Evolutionary conservation across 1,140 invertebrate species (phyloP).

Genomic region (Littorina saxatilis): DNA sequence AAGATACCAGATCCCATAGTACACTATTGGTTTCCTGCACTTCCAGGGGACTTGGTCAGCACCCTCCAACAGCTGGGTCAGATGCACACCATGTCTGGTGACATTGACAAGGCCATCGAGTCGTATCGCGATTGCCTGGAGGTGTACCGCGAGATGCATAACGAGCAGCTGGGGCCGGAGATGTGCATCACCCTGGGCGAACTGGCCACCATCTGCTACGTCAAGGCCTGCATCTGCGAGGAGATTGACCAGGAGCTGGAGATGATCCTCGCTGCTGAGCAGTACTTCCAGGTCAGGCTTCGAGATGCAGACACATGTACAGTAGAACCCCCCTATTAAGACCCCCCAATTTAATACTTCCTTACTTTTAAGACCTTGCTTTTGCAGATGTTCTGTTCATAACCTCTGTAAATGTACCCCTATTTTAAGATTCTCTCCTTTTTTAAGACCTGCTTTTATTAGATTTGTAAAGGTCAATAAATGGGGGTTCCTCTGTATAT

Average conservation of each 20-base stretch:
- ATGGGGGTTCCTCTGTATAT: too few relatives aligned
- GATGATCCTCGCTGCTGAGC: slow-evolving; percentile 66
- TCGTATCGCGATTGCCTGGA: slow-evolving; percentile 70
- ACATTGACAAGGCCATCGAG: slow-evolving; percentile 72
- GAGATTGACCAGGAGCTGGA: slow-evolving; percentile 64
- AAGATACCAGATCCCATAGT: too few relatives aligned
- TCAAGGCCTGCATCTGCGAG: slow-evolving; percentile 72
- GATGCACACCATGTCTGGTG: slow-evolving; percentile 70
- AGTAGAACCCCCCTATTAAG: too few relatives aligned
- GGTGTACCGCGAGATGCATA: slow-evolving; percentile 68
- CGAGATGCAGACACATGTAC: too few relatives aligned
- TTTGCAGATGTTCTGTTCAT: too few relatives aligned
- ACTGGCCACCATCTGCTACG: slow-evolving; percentile 71
- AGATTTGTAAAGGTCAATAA: too few relatives aligned
- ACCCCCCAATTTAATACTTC: too few relatives aligned
- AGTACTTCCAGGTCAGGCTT: slow-evolving; percentile 64
- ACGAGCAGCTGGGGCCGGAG: slow-evolving; percentile 67
- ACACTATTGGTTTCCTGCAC: too few relatives aligned
- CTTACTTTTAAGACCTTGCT: too few relatives aligned
- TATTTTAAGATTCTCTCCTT: too few relatives aligned
- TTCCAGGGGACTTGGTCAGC: slow-evolving; percentile 63
- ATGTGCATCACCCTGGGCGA: slow-evolving; percentile 70
- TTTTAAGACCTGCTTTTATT: too few relatives aligned
- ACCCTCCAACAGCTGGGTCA: slow-evolving; percentile 70
- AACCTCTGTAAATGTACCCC: too few relatives aligned